Evolutionary conservation across 2,888 invertebrate genomes (phyloP).

Genomic region (Andrena trimmerana): DNA sequence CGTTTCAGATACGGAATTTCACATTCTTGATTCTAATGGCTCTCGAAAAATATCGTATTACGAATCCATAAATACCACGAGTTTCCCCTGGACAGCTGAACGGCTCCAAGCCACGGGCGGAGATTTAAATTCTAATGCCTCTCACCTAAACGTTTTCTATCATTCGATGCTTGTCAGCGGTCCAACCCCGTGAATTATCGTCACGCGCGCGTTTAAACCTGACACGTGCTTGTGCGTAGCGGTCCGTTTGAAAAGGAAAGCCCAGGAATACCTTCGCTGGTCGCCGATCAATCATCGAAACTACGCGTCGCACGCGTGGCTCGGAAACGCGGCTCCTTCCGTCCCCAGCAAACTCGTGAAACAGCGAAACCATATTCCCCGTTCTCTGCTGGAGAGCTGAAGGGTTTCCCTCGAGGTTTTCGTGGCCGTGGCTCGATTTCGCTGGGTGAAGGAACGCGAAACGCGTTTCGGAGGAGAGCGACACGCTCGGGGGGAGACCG

Average conservation of each 20-base stretch:
- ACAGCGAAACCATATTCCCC: constrained; percentile 16
- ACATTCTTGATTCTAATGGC: constrained; percentile 31
- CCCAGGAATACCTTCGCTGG: constrained; percentile 12
- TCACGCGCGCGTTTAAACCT: neutral
- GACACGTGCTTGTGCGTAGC: neutral
- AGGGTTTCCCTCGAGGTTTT: neutral
- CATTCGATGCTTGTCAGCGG: neutral
- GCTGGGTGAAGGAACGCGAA: neutral
- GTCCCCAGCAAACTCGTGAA: constrained; percentile 25
- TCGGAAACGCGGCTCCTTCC: neutral
- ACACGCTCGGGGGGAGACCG: constrained; percentile 26
- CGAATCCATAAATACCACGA: constrained; percentile 27
- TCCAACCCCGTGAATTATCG: constrained; percentile 15
- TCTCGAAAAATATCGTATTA: constrained; percentile 45
- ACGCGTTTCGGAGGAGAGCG: neutral
- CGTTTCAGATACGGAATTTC: constrained; percentile 33
- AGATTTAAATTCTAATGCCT: constrained; percentile 18
- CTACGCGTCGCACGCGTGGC: neutral
- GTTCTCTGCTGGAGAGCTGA: neutral
- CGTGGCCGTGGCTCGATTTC: neutral
- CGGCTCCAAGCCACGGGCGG: neutral
- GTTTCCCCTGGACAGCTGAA: neutral
- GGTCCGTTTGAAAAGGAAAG: neutral
- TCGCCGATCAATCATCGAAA: constrained; percentile 5
- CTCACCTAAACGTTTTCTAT: constrained; percentile 4